These are phyloP conservation scores for Araneus ventricosus DNA, from an alignment of 1,140 invertebrate genomes.

Conservation along the genomic window DNA sequence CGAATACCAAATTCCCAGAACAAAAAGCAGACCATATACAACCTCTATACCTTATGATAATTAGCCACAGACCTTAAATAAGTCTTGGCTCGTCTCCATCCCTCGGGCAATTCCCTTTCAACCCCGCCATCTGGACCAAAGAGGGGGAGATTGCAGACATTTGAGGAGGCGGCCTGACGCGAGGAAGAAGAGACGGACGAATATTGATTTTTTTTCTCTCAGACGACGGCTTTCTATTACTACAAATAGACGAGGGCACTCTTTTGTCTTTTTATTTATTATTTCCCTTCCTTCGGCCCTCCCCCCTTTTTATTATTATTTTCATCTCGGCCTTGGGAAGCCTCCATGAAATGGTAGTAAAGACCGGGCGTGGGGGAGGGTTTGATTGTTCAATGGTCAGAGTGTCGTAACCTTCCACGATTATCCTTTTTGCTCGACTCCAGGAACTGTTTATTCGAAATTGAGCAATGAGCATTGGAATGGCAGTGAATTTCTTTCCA, in stretches of 20 bases:
- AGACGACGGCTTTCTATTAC: conserved; percentile 65
- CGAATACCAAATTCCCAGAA: not conserved
- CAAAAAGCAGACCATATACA: not conserved
- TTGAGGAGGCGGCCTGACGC: not conserved
- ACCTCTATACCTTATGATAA: not conserved
- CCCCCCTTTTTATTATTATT: conserved; percentile 18
- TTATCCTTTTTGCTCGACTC: not conserved
- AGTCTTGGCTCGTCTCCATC: not conserved
- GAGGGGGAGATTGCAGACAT: conserved; percentile 3
- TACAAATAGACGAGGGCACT: conserved; percentile 55
- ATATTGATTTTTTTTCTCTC: conserved; percentile 62
- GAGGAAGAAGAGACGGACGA: conserved; percentile 3
- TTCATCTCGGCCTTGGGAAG: conserved; percentile 1
- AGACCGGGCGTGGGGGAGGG: not conserved
- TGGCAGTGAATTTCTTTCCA: not conserved
- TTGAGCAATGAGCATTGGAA: conserved; percentile 10
- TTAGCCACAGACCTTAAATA: not conserved
- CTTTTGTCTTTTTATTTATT: conserved; percentile 61
- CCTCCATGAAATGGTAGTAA: not conserved
- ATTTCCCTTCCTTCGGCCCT: not conserved
- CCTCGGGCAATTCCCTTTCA: not conserved
- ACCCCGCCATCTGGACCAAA: not conserved
- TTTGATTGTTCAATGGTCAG: conserved; percentile 42
- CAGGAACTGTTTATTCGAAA: conserved; percentile 33
- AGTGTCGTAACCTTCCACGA: conserved; percentile 6